Base-by-base conservation (phyloP, 2,888 invertebrate species). In the Xestia ashworthii region DNA sequence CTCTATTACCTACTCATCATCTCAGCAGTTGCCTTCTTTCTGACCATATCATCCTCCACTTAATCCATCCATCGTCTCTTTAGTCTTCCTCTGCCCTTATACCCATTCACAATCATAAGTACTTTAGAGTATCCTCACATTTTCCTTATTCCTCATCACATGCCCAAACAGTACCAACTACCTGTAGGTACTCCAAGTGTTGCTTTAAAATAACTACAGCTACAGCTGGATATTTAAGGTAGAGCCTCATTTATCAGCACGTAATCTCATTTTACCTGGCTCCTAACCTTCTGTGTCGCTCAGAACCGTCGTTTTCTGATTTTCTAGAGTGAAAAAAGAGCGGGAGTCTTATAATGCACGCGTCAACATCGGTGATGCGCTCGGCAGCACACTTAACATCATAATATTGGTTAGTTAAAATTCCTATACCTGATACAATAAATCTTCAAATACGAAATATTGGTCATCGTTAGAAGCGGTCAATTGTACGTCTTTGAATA, bases 401-500 rank as follows among this genome's bases (percentile, higher is more conserved):
- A 41, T 41, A 41, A 12, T 38, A 14, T 19, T 14, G 16, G 5
- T 46, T 0, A 6, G 50, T 44, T 25, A 44, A 48, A 71, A 50
- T 2, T 64, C 1, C 16, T 70, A 86, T 92, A 98, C 98, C 97
- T 99, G 99, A 93, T 99, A 99, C 1, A 99, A 95, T 74, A 99
- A 98, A 95, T 99, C 99, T 96, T 99, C 99, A 93, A 99, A 99
- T 0, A 99, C 99, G 93, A 99, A 99, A 93, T 99, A 99, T 93
- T 99, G 99, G 94, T 99, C 99, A 92, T 99, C 99, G 93, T 99
- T 99, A 16, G 99, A 99, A 0, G 99, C 99, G 0, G 99, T 99
- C 80, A 99, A 94, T 94, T 99, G 99, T 14, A 99, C 98, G 93
- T 99, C 99, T 97, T 99, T 99, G 89, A 99, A 99, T 88, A 99